Conservation (phyloP, 2,113 vertebrate genomes). For the Vicugna pacos region DNA sequence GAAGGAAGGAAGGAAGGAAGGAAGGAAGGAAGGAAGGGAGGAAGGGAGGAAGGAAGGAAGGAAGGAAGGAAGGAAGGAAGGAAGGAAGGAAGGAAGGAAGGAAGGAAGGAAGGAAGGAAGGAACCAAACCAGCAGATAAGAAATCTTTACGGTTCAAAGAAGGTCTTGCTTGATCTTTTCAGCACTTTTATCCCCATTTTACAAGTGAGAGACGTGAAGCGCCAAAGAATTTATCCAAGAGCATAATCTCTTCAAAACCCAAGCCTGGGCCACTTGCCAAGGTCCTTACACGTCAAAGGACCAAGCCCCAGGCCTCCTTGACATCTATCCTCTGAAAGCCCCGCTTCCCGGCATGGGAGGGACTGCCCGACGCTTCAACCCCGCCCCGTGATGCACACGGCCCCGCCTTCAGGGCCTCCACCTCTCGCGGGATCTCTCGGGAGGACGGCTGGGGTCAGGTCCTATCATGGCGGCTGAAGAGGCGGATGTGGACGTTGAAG, state of each 20-base stretch:
- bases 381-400: not conserved
- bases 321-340: accelerated
- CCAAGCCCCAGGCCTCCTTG: accelerated
- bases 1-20: too few species aligned
- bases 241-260: not conserved
- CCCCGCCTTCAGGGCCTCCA: not conserved
- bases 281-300: accelerated
- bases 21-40: not conserved
- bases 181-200: not conserved
- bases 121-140: not conserved
- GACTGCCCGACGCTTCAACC: not conserved
- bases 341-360: not conserved
- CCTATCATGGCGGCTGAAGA: conserved; percentile 92
- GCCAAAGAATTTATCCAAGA: not conserved
- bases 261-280: accelerated
- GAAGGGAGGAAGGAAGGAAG: too few species aligned
- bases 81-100: too few species aligned
- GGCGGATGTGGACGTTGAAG: conserved; percentile 94
- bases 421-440: conserved; percentile 71
- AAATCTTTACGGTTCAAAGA: not conserved
- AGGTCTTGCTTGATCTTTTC: not conserved
- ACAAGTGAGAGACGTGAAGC: not conserved
- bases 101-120: accelerated
- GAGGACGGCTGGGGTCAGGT: not conserved
- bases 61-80: too few species aligned